These are phyloP conservation scores for Falco naumanni DNA, from an alignment of 2,797 vertebrate species.

Conservation along the genomic window DNA sequence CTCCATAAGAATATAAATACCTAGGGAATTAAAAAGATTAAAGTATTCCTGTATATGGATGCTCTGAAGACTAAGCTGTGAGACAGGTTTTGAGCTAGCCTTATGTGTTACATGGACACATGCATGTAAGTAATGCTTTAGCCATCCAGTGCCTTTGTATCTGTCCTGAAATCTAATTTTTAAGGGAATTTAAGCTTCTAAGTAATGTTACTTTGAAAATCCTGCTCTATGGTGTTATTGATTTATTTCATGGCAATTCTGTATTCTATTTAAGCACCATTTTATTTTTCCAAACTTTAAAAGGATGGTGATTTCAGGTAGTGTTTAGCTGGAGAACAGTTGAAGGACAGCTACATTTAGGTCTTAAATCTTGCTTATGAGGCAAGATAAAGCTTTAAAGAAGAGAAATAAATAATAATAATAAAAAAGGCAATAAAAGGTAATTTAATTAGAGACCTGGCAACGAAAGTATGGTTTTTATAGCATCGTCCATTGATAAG, in stretches of 20 bases:
- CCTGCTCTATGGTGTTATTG: not conserved
- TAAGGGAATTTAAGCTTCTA: not conserved
- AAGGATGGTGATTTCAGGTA: not conserved
- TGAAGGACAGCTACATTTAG: slow-evolving; percentile 47
- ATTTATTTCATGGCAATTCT: not conserved
- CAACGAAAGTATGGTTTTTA: slow-evolving; percentile 59
- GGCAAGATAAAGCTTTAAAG: slow-evolving; percentile 46
- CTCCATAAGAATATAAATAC: not conserved
- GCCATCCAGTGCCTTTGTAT: not conserved
- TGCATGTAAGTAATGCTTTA: not conserved
- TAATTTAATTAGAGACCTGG: slow-evolving; percentile 70
- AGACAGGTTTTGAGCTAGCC: not conserved
- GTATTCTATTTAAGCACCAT: not conserved
- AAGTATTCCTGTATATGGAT: not conserved
- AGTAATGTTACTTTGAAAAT: not conserved
- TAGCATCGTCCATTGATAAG: slow-evolving; percentile 35
- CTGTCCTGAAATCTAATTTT: not conserved
- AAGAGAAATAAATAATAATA: slow-evolving; percentile 49
- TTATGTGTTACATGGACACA: not conserved
- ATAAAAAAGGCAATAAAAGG: slow-evolving; percentile 34
- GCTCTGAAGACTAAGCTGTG: not conserved
- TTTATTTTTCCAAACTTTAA: slow-evolving; percentile 34
- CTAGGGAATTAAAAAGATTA: not conserved
- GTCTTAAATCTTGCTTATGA: slow-evolving; percentile 54
- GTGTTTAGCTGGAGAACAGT: slow-evolving; percentile 11